Conservation (phyloP, 2,888 invertebrate species). For the Odontocolon sp. region DNA sequence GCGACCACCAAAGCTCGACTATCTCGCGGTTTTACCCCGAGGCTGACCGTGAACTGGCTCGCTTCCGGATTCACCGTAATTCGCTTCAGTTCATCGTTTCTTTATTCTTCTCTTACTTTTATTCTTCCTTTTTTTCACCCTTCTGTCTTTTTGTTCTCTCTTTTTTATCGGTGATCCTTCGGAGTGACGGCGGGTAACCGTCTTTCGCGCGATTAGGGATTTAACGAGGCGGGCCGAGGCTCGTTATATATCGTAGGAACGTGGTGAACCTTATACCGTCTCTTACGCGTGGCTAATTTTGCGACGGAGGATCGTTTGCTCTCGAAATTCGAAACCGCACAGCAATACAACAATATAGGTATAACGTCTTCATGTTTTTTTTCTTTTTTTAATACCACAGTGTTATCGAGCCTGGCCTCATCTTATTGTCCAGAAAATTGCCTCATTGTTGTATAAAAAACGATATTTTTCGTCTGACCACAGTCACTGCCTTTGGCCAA, state of each 20-base stretch:
- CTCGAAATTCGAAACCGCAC: conserved; percentile 32
- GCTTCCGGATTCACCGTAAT: conserved; percentile 34
- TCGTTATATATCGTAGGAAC: conserved; percentile 1
- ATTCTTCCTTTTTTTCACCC: conserved; percentile 11
- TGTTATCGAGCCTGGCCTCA: conserved; percentile 19
- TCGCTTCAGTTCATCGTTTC: conserved; percentile 3
- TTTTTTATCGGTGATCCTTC: no score
- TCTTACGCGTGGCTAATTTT: neutral
- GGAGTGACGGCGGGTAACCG: conserved; percentile 9
- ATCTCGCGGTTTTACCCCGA: conserved; percentile 18
- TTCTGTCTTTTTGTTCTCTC: conserved; percentile 13
- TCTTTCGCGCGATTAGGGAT: conserved; percentile 42
- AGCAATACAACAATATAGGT: neutral
- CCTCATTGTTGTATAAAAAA: conserved; percentile 48
- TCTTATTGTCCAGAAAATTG: conserved; percentile 44
- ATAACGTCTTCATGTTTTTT: conserved; percentile 10
- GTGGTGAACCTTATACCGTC: no score
- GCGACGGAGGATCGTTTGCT: neutral
- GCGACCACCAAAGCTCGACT: neutral
- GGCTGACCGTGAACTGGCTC: neutral
- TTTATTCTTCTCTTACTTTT: neutral
- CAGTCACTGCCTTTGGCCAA: conserved; percentile 15
- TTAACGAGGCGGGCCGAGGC: conserved; percentile 25
- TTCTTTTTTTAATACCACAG: conserved; percentile 5
- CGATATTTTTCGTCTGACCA: conserved; percentile 25